Evolutionary conservation across 2,888 invertebrate species (phyloP), one percentile per base, ranked within the genome.

Genomic region (Dyspetes luteomarginatus): DNA sequence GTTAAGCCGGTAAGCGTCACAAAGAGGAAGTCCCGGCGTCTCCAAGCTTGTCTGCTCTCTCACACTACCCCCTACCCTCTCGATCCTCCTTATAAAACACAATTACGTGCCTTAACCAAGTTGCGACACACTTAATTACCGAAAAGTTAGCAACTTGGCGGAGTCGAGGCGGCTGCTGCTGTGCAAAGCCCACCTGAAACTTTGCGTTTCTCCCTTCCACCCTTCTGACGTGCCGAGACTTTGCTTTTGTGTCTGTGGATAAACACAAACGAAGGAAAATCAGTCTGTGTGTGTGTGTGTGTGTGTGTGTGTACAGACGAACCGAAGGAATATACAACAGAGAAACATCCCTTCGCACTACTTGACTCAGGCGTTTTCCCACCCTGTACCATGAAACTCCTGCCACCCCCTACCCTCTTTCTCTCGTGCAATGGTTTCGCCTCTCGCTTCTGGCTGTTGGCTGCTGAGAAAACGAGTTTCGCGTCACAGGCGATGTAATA

Each of bases 61-160:
- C 69, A 3, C 19, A 5, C 45, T 45, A 5, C 45, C 15, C 48
- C 5, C 0, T 15, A 17, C 17, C 28, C n/a, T 69, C 50, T 52
- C 26, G 55, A 79, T 58, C 3, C 68, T 78, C 85, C 86, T 86
- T 88, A 84, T 85, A 89, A 89, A 90, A 90, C 85, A 87, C 87
- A 90, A 89, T 90, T 90, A 90, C 86, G 84, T 85, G 86, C 85
- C 85, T 87, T 83, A 88, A 87, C 85, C 83, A 86, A 88, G 88
- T 89, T 89, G 87, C 83, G 85, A 87, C 88, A 89, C 87, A 88
- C 89, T 88, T 89, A 90, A 90, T 90, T 90, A 89, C 86, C 85
- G 69, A 85, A 87, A 88, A 89, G 87, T 89, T 89, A 65, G 78
- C 64, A 78, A 81, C 50, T 43, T 19, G 26, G 50, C 15, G 9